Conservation (phyloP, 1,140 invertebrate genomes). For the Bombus superbus region DNA sequence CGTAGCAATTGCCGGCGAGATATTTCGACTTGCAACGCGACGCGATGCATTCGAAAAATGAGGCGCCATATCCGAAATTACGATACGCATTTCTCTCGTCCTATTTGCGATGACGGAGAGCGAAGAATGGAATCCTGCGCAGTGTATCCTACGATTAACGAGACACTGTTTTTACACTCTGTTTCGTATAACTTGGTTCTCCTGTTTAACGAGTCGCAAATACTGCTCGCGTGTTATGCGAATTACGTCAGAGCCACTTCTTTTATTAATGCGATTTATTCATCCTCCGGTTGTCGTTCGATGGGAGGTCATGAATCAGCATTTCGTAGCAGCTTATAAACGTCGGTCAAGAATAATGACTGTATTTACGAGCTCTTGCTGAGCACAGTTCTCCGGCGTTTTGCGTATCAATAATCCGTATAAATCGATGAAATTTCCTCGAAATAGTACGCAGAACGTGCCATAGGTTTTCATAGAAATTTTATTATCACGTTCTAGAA, state of each 20-base stretch:
- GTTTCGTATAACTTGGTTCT: not conserved
- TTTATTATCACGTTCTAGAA: not conserved
- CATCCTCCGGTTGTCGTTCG: not conserved
- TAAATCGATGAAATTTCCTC: not conserved
- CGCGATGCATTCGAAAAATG: too few species aligned
- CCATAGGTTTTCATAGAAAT: not conserved
- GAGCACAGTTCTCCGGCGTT: not conserved
- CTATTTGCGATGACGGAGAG: not conserved
- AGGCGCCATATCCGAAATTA: not conserved
- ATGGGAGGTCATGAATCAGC: not conserved
- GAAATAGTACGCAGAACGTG: not conserved
- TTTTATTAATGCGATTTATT: constrained; percentile 3
- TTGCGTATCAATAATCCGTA: not conserved
- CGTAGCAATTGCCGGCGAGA: not conserved
- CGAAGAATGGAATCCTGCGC: constrained; percentile 29
- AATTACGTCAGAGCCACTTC: not conserved
- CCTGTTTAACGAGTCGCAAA: not conserved
- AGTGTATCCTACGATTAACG: constrained; percentile 56
- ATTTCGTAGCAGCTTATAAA: not conserved
- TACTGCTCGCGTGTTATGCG: not conserved
- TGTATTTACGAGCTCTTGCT: not conserved
- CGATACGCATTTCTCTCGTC: not conserved
- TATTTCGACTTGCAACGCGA: too few species aligned
- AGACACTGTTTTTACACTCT: constrained; percentile 33
- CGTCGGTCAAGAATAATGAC: constrained; percentile 3